Percentiles rank a stretch among this genome's conserved stretches.
phyloP scores from a whole-genome alignment of 2,113 vertebrate species.

The Vulpes ferrilata region DNA sequence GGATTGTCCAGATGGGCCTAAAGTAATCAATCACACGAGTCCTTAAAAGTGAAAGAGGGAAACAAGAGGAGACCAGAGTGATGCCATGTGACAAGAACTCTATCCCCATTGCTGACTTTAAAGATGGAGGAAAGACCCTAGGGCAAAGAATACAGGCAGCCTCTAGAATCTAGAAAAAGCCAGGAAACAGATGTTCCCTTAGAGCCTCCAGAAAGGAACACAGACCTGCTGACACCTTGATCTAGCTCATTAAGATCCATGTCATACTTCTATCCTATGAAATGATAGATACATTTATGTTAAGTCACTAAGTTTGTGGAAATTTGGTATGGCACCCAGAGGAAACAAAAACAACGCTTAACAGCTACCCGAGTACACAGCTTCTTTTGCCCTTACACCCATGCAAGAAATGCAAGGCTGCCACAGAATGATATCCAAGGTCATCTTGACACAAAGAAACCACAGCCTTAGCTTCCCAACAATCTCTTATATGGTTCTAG shows the following conservation, averaged over 20 bases:
- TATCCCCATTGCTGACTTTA: neutral
- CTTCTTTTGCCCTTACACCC: neutral
- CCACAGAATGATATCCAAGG: neutral
- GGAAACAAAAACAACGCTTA: neutral
- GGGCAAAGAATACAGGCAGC: neutral
- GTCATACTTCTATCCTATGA: neutral
- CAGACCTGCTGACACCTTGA: neutral
- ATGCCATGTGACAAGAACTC: neutral
- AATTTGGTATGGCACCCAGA: neutral
- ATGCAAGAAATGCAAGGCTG: neutral
- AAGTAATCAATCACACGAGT: slow-evolving; percentile 27
- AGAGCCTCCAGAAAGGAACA: neutral
- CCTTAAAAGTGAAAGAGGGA: neutral
- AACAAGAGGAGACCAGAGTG: neutral
- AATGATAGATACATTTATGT: neutral
- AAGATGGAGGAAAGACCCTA: neutral
- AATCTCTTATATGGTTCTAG: neutral
- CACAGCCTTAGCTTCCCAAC: neutral
- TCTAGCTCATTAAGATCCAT: neutral
- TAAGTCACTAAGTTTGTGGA: neutral
- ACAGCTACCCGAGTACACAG: neutral
- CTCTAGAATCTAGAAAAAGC: slow-evolving; percentile 8
- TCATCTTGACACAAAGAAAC: neutral
- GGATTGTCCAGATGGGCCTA: neutral
- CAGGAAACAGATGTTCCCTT: neutral